A percentile compares a stretch with the other conserved stretches of the same genome.
phyloP scores from a whole-genome alignment of 2,797 vertebrate species.

The Chiroxiphia lanceolata region DNA sequence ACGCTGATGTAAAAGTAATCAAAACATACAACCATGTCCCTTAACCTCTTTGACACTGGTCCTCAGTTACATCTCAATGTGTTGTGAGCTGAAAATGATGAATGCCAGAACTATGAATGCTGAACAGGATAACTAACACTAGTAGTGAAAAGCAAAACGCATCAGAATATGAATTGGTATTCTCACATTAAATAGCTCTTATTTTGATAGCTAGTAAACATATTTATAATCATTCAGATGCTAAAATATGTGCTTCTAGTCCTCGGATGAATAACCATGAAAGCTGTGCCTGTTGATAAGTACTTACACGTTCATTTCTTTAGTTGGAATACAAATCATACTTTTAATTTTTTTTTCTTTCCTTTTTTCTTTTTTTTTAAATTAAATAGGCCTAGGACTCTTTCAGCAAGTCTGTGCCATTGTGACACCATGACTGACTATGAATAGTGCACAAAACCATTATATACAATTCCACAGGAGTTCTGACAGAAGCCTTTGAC shows the following conservation, averaged over 20 bases:
- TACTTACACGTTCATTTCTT: constrained; percentile 46
- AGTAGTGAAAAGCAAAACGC: constrained; percentile 14
- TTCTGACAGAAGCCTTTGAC: constrained; percentile 6
- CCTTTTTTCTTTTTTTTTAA: background rate
- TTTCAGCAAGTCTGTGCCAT: background rate
- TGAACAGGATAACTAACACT: constrained; percentile 10
- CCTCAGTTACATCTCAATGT: background rate
- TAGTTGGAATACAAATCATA: constrained; percentile 33
- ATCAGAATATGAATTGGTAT: constrained; percentile 46
- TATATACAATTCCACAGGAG: background rate
- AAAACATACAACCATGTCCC: background rate
- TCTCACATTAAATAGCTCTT: constrained; percentile 65
- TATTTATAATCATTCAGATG: constrained; percentile 70
- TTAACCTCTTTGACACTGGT: background rate
- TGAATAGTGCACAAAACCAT: background rate
- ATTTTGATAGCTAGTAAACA: constrained; percentile 70
- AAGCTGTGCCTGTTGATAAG: constrained; percentile 54
- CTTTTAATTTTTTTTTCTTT: background rate
- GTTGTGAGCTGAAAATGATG: background rate
- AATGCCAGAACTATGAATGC: background rate
- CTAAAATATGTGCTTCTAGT: constrained; percentile 61
- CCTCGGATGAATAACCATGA: constrained; percentile 66
- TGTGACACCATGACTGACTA: background rate
- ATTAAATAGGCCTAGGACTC: background rate
- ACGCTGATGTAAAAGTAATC: background rate